A percentile compares a stretch with the other conserved stretches of the same genome.
Conservation (phyloP, 2,113 vertebrate species). For the Todiramphus chloris region DNA sequence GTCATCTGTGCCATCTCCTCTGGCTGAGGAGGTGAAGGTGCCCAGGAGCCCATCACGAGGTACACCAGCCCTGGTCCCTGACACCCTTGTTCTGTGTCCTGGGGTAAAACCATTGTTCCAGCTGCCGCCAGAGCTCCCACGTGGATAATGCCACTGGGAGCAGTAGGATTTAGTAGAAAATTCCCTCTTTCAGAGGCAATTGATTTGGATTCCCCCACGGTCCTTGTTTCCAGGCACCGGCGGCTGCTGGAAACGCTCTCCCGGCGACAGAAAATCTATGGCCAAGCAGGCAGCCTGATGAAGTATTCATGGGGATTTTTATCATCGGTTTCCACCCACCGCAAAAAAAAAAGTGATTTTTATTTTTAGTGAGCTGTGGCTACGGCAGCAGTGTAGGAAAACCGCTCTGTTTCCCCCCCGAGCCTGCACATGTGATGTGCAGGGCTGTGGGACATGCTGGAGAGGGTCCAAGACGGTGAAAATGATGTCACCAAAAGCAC, state of each 20-base stretch:
- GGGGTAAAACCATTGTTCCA: neutral
- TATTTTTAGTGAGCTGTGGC: neutral
- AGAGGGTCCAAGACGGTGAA: neutral
- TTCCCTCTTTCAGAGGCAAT: neutral
- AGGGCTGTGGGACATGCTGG: accelerated
- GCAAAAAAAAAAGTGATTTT: neutral
- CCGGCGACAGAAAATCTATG: slow-evolving; percentile 26
- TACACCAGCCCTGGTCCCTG: neutral
- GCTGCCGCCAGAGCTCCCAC: neutral
- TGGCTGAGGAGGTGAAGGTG: accelerated
- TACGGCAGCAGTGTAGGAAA: neutral
- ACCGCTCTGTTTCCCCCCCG: neutral
- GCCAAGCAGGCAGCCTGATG: slow-evolving; percentile 4
- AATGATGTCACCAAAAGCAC: neutral
- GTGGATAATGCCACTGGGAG: neutral
- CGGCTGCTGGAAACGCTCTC: neutral
- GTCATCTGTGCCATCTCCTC: neutral
- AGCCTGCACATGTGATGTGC: accelerated
- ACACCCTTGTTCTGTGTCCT: accelerated
- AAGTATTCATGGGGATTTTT: slow-evolving; percentile 24
- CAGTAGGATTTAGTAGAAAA: neutral
- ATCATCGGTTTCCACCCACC: neutral
- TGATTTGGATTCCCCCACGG: slow-evolving; percentile 12
- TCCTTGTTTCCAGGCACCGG: neutral
- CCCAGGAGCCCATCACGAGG: accelerated